Base-by-base conservation (phyloP, 2,797 vertebrate genomes). In the Ctenochaetus hawaiiensis region DNA sequence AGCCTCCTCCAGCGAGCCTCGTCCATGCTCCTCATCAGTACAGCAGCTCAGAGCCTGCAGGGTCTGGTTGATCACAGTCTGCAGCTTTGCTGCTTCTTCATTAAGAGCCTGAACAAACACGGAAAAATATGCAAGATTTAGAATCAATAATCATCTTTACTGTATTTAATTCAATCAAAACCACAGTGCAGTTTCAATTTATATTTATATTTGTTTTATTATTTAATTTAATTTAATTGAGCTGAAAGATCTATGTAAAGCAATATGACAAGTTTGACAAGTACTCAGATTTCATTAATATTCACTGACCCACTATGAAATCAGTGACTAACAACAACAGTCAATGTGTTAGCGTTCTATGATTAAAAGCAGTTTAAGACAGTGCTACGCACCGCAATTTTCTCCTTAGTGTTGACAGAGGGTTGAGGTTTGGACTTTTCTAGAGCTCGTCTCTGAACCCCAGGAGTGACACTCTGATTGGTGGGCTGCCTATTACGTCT, bases 1-100 rank as follows among this genome's bases (percentile, higher is more conserved):
- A 0, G 96, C 96, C 89, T 96, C 96, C 87, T 96, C 94, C 86
- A 89, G 86, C 0, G 95, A 96, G 48, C 96, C 96, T 62, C 94
- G 93, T 0, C 96, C 95, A 0, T 96, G 95, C 5, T 94, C 92
- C 58, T 94, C 93, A n/a, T 96, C 96, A 1, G 93, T 95, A 44
- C 96, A 96, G 92, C 93, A 96, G 90, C 89, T 93, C 56, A 96
- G 86, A 14, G 96, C 96, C 72, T 96, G 95, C 57, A 96, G 87
- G 0, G 96, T 96, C 89, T 96, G 96, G 63, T 83, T 89, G 62
- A 96, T 94, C 47, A 96, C 88, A 4, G 72, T 94, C 91, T 96
- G 94, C 56, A 96, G 87, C 61, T 91, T 93, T 6, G 72, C 92
- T 5, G 93, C 92, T 51, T 96, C 96, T 65, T 95, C 93, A 51